These are phyloP conservation scores for Drosophila serrata DNA, from an alignment of 1,140 invertebrate genomes.

Conservation along the genomic window DNA sequence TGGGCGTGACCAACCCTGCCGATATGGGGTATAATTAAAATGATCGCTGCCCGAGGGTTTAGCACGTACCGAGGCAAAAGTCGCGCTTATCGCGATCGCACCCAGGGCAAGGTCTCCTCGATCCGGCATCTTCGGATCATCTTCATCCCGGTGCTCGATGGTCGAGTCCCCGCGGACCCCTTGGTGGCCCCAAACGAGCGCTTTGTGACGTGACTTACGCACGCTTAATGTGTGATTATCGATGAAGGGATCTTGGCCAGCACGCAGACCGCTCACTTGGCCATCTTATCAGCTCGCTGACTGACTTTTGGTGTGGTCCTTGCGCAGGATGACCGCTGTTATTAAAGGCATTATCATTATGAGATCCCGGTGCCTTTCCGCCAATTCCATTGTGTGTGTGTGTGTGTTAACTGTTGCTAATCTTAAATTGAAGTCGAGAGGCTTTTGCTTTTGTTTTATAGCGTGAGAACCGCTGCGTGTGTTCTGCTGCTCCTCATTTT, in stretches of 20 bases:
- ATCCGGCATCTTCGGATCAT: constrained; percentile 38
- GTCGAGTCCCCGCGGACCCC: constrained; percentile 1
- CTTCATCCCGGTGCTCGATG: constrained; percentile 1
- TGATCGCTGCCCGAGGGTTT: constrained; percentile 70
- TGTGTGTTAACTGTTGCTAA: constrained; percentile 79
- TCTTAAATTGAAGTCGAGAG: constrained; percentile 65
- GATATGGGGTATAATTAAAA: constrained; percentile 72
- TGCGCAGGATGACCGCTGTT: constrained; percentile 67
- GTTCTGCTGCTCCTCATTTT: constrained; percentile 23
- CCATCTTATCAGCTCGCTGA: constrained; percentile 64
- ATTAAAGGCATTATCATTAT: constrained; percentile 79
- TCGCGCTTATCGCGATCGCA: constrained; percentile 81
- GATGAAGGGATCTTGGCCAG: constrained; percentile 66
- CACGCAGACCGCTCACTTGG: constrained; percentile 49
- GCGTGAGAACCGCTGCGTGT: constrained; percentile 80
- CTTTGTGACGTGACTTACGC: constrained; percentile 75
- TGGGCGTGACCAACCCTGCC: constrained; percentile 24
- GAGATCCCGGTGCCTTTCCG: constrained; percentile 52
- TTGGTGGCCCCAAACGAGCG: background rate
- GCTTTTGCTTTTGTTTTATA: constrained; percentile 48
- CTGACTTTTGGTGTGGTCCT: constrained; percentile 61
- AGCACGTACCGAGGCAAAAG: constrained; percentile 81
- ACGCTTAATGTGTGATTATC: constrained; percentile 77
- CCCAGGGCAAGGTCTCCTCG: constrained; percentile 73
- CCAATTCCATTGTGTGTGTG: constrained; percentile 61